Percentiles rank a stretch among this genome's conserved stretches.
phyloP scores from a whole-genome alignment of 2,888 invertebrate species.

The Cryptocephalus moraei region DNA sequence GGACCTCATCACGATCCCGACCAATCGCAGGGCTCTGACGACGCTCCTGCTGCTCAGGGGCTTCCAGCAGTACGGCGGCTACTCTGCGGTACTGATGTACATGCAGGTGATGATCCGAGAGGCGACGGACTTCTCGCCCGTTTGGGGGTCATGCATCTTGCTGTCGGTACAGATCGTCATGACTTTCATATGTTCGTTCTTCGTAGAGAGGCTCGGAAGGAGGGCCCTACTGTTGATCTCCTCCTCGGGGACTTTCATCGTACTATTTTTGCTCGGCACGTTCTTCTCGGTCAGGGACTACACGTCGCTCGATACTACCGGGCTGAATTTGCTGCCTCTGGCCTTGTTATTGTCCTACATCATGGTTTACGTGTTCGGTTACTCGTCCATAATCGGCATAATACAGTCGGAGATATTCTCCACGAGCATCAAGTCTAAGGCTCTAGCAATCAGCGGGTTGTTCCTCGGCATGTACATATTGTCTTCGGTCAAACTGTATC shows the following conservation, averaged over 20 bases:
- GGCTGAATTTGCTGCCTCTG: not conserved
- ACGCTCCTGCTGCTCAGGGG: conserved; percentile 10
- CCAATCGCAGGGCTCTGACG: conserved; percentile 23
- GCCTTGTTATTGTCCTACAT: not conserved
- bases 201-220: not conserved
- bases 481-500: conserved; percentile 21
- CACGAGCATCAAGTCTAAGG: conserved; percentile 22
- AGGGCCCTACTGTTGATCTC: not conserved
- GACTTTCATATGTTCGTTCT: conserved; percentile 5
- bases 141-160: not conserved
- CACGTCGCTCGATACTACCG: not conserved
- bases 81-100: not conserved
- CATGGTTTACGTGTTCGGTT: not conserved
- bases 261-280: not conserved
- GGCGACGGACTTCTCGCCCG: not conserved
- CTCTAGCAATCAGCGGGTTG: conserved; percentile 1
- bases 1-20: conserved; percentile 22
- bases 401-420: conserved; percentile 21
- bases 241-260: not conserved
- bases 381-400: conserved; percentile 6
- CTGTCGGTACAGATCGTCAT: not conserved
- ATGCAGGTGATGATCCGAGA: not conserved
- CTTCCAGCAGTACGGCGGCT: not conserved
- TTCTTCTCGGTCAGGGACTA: not conserved
- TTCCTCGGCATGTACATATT: not conserved